Evolutionary conservation across 2,113 vertebrate genomes (phyloP).

Genomic region (Pedionomus torquatus): DNA sequence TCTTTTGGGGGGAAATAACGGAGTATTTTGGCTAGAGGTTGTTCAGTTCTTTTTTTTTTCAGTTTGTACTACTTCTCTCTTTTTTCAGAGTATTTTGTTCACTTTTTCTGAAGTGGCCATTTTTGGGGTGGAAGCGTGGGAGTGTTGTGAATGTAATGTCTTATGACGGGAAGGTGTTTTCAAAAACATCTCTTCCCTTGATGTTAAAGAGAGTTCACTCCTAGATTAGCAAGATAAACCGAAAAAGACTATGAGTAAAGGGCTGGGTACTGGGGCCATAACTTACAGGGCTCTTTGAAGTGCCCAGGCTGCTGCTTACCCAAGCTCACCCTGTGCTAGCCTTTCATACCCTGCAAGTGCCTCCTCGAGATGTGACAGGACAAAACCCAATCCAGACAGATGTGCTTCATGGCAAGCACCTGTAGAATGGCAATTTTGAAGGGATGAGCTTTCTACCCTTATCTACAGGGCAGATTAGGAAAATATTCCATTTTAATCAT

Average conservation of each 20-base stretch:
- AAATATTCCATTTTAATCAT: background rate
- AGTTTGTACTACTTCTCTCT: background rate
- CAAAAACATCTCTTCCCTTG: background rate
- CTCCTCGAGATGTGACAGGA: rapidly evolving
- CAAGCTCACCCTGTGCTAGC: background rate
- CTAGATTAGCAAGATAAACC: background rate
- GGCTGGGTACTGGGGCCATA: rapidly evolving
- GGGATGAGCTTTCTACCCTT: background rate
- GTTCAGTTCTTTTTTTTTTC: background rate
- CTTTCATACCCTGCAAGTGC: background rate
- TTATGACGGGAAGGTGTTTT: background rate
- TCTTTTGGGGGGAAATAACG: background rate
- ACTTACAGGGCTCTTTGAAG: background rate
- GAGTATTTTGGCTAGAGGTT: background rate
- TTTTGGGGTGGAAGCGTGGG: rapidly evolving
- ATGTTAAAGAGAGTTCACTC: background rate
- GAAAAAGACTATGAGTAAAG: background rate
- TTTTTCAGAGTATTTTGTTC: background rate
- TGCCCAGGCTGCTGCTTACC: background rate
- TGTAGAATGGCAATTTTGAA: background rate
- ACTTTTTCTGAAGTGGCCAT: background rate
- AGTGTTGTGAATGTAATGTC: background rate
- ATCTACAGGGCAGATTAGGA: background rate
- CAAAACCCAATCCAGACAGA: background rate
- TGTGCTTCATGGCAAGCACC: background rate